Percentiles rank a stretch among this genome's conserved stretches.
phyloP scores from a whole-genome alignment of 2,888 invertebrate genomes.

The Blastobasis adustella region DNA sequence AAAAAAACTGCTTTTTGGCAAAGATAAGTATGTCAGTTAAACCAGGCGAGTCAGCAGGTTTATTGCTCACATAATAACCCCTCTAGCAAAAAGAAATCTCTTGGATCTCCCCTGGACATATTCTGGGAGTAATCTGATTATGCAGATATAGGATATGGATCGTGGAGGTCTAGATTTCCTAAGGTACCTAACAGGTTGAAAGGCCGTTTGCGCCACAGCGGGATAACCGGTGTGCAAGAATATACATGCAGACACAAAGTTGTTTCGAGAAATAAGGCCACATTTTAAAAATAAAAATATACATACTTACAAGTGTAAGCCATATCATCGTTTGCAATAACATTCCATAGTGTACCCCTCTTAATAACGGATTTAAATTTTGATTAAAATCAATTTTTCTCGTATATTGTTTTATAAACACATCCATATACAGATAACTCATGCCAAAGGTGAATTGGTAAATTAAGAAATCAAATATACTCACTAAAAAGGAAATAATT shows the following conservation, averaged over 20 bases:
- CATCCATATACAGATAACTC: conserved; percentile 53
- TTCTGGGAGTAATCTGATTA: too few species aligned
- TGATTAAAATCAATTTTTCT: conserved; percentile 34
- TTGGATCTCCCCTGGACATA: too few species aligned
- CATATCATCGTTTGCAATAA: conserved; percentile 41
- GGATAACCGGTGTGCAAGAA: too few species aligned
- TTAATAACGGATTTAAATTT: conserved; percentile 43
- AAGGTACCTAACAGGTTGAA: too few species aligned
- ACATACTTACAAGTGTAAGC: conserved; percentile 37
- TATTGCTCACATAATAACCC: too few species aligned
- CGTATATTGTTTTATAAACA: conserved; percentile 53
- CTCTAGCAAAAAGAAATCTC: too few species aligned
- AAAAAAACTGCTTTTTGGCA: too few species aligned
- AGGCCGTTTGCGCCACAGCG: too few species aligned
- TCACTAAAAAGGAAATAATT: conserved; percentile 31
- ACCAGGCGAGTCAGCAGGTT: too few species aligned
- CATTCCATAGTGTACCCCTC: conserved; percentile 40
- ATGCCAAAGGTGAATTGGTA: conserved; percentile 38
- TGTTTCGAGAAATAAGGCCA: background rate
- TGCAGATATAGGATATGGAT: background rate
- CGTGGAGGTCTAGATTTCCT: background rate
- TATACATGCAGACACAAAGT: background rate
- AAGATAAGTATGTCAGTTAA: too few species aligned
- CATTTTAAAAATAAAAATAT: background rate
- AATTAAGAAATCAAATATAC: conserved; percentile 37